Evolutionary conservation across 2,888 invertebrate species (phyloP), one percentile per base, ranked within the genome.

Genomic region (Gastrophysa polygoni): DNA sequence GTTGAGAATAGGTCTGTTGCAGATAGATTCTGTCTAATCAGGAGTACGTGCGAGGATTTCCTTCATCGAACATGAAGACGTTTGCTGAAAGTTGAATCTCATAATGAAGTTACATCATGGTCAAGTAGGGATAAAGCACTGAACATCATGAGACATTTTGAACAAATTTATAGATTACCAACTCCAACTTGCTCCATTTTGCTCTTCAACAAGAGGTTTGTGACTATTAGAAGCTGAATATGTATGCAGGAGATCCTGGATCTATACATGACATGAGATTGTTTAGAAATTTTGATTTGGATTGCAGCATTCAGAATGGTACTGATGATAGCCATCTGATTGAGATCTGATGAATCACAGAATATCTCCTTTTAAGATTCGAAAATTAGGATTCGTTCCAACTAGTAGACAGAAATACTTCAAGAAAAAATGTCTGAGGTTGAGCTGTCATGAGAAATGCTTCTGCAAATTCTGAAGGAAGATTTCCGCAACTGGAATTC

Each of bases 201-300:
- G 28, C 69, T 16, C 24, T 69, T 16, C 29, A 70, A 8, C 69
- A 71, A 61, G 70, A 59, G 14, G 65, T 69, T 2, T 69, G 64
- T 55, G 68, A 66, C 43, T 29, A 52, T 55, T 47, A 56, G 49
- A 59, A 55, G 54, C 20, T 59, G 4, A 67, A 68, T 67, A 65
- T 68, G 8, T 70, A 69, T 58, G 54, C 65, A 34, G 69, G 68
- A 14, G 63, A 70, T 61, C 59, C 61, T 8, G 70, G 70, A 8
- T 70, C 70, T 14, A 57, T 56, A 11, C 52, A 59, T 16, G 52
- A 52, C 14, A 52, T 10, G 17, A 44, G 24, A 20, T 21, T 59
- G 16, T 59, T 52, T 52, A 32, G 34, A 20, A 57, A 49, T 10
- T 57, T 49, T 34, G 48, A 57, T 32, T 14, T 57, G 11, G 48